These are phyloP conservation scores for Eudemis profundana DNA, from an alignment of 2,888 invertebrate species.

Conservation along the genomic window DNA sequence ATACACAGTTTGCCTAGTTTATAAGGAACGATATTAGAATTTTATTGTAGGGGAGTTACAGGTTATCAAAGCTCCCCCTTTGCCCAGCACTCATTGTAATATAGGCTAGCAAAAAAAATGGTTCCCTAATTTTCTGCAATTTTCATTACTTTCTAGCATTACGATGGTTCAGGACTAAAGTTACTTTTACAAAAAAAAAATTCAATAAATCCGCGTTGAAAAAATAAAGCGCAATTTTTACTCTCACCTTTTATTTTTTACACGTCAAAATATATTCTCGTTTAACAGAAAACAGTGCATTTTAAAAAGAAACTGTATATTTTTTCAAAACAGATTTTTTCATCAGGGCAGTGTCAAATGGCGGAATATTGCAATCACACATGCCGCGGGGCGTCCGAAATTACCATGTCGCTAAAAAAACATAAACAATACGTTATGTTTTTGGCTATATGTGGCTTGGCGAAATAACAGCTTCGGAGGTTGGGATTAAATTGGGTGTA, in stretches of 20 bases:
- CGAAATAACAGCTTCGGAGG: neutral
- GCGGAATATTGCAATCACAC: constrained; percentile 65
- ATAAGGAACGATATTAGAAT: too few species aligned
- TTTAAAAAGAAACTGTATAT: constrained; percentile 1
- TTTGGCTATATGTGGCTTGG: neutral
- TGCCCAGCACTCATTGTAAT: too few species aligned
- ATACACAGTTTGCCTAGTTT: too few species aligned
- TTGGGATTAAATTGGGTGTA: neutral
- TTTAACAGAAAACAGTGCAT: neutral
- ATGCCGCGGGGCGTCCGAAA: constrained; percentile 47
- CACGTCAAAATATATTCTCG: neutral
- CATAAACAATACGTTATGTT: constrained; percentile 16
- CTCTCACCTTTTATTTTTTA: neutral
- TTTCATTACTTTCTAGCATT: too few species aligned
- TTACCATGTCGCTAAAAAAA: constrained; percentile 18
- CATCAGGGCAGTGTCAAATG: constrained; percentile 57
- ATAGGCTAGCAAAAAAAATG: too few species aligned
- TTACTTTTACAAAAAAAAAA: too few species aligned
- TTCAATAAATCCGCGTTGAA: neutral
- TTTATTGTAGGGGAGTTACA: too few species aligned
- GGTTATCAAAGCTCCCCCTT: too few species aligned
- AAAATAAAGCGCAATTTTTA: neutral
- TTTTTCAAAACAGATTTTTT: constrained; percentile 56
- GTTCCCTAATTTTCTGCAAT: too few species aligned
- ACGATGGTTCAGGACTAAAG: too few species aligned